These are phyloP conservation scores for Adoxophyes honmai DNA, from an alignment of 1,140 invertebrate species.

Conservation along the genomic window DNA sequence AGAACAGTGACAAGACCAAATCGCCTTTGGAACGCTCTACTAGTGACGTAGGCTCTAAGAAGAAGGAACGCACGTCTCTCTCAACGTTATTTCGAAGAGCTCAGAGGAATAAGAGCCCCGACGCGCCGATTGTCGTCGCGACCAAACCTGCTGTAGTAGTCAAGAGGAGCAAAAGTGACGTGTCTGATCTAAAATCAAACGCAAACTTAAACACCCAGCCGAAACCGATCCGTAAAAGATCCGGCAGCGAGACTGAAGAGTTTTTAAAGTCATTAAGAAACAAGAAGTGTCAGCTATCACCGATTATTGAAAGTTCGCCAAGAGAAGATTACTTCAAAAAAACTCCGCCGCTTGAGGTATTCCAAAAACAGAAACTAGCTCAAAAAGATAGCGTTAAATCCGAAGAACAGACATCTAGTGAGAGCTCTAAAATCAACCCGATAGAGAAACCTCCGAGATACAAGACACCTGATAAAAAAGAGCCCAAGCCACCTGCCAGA, in stretches of 20 bases:
- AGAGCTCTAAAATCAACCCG: conserved; percentile 68
- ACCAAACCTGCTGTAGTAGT: conserved; percentile 63
- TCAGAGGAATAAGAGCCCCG: conserved; percentile 59
- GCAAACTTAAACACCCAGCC: conserved; percentile 59
- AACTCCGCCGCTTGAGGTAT: conserved; percentile 54
- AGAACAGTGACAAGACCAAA: conserved; percentile 41
- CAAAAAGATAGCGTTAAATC: conserved; percentile 40
- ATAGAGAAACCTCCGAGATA: conserved; percentile 72
- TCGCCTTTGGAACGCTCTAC: conserved; percentile 67
- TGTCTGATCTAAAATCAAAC: conserved; percentile 77
- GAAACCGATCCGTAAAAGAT: conserved; percentile 70
- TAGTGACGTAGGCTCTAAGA: conserved; percentile 76
- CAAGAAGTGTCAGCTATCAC: conserved; percentile 84
- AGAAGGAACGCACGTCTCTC: conserved; percentile 74
- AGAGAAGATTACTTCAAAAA: conserved; percentile 83
- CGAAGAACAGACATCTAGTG: conserved; percentile 24
- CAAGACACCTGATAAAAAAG: conserved; percentile 54
- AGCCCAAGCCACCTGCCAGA: conserved; percentile 59
- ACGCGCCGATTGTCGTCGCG: conserved; percentile 61
- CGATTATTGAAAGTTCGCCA: conserved; percentile 84
- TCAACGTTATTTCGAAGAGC: conserved; percentile 79
- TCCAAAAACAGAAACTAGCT: conserved; percentile 53
- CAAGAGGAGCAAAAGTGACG: conserved; percentile 84
- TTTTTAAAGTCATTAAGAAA: conserved; percentile 74
- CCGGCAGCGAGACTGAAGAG: conserved; percentile 75